Evolutionary conservation across 2,797 vertebrate genomes (phyloP).

Genomic region (Syngnathus rostellatus): DNA sequence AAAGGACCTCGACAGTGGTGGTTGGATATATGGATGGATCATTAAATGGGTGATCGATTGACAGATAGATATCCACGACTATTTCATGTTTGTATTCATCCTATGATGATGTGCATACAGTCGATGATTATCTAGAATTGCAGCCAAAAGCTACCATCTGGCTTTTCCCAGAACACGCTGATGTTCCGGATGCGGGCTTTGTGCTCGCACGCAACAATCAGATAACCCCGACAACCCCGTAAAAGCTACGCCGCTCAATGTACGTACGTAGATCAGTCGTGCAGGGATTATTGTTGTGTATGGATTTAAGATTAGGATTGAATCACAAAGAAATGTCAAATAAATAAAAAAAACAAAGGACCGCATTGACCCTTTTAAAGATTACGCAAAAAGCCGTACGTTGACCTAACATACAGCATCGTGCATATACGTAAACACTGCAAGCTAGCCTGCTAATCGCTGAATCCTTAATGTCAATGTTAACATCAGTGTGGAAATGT

Average conservation of each 20-base stretch:
- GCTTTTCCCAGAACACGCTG: slow-evolving; percentile 47
- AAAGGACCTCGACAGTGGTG: slow-evolving; percentile 24
- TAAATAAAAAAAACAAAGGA: not conserved
- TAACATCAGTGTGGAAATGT: not conserved
- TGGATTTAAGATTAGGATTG: slow-evolving; percentile 15
- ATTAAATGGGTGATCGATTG: too few species aligned
- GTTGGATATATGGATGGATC: too few species aligned
- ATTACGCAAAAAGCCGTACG: not conserved
- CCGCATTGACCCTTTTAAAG: slow-evolving; percentile 11
- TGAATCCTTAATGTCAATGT: not conserved
- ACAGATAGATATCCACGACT: not conserved
- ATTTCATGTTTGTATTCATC: not conserved
- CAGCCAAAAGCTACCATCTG: slow-evolving; percentile 53
- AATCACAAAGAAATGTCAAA: slow-evolving; percentile 15
- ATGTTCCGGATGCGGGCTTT: slow-evolving; percentile 33
- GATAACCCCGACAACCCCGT: not conserved
- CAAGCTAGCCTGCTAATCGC: not conserved
- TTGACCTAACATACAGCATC: not conserved
- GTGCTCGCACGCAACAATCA: slow-evolving; percentile 34
- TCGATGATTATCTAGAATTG: slow-evolving; percentile 51
- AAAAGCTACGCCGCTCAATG: slow-evolving; percentile 24
- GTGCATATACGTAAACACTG: not conserved
- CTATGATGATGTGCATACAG: slow-evolving; percentile 16
- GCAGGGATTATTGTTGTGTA: slow-evolving; percentile 13
- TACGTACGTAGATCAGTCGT: slow-evolving; percentile 1